Evolutionary conservation across 2,888 invertebrate genomes (phyloP), one percentile per base, ranked within the genome.

Genomic region (Sclerodermus sp.): DNA sequence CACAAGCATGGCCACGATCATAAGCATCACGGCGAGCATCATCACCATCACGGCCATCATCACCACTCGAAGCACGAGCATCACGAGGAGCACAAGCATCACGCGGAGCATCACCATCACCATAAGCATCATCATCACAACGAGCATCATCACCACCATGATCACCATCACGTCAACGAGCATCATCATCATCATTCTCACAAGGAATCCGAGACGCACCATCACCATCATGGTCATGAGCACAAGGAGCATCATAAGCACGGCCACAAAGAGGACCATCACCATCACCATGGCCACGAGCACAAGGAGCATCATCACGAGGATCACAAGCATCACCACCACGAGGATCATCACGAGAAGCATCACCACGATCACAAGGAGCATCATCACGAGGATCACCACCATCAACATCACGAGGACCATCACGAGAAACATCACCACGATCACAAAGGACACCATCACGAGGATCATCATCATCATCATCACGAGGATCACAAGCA

Each of bases 131-230:
- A 57, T 12, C 70, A 72, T 43, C 70, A 72, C 43, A 72, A 73
- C 36, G 72, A 70, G 42, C 70, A 73, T 41, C 70, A 73, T 23
- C 73, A 73, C 37, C 73, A 73, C 10, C 71, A 73, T 34, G 70
- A 71, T 0, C 73, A 74, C 44, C 65, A 73, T 32, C 74, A 74
- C 15, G 57, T 67, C 2, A 73, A 73, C 40, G 68, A 73, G 31
- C 73, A 73, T 50, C 73, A 73, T 42, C 73, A 73, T 47, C 73
- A 73, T 43, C 73, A 73, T 15, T 57, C 58, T 1, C 73, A 73
- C 44, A 72, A 73, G 53, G 70, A 73, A 50, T 64, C 67, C 17
- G 73, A 73, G 47, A 58, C 56, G 1, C 73, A 73, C 52, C 73
- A 73, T 41, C 73, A 73, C 17, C 70, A 70, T 47, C 72, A 70